Evolutionary conservation across 2,888 invertebrate species (phyloP), one percentile per base, ranked within the genome.

Genomic region (Nomada ruficornis): DNA sequence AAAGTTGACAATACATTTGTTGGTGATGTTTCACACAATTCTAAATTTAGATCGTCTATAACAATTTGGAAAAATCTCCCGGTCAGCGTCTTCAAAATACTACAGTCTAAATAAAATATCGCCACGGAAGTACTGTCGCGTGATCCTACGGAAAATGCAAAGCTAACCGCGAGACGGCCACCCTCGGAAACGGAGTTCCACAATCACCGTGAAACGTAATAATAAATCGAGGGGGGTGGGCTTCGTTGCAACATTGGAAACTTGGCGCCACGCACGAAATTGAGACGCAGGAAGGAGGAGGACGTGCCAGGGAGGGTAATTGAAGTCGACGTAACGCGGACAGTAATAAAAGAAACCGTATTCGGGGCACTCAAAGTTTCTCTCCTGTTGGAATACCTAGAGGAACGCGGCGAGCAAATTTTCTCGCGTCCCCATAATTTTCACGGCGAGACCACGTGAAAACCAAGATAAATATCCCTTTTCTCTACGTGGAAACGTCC

Each of bases 371-470:
- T 69, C 54, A 59, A 65, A 63, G 64, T 65, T 79, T 77, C 69
- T 52, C 47, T 57, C 50, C n/a, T 36, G 26, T 42, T 13, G 74
- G 59, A 79, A 63, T 73, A 83, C 73, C 64, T 62, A 70, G 75
- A 72, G 78, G 75, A 62, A 75, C 74, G 75, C 67, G 75, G 29
- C 54, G 86, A 85, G 81, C 77, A 82, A 86, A 86, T 86, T 85
- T 86, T 72, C 86, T 80, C 82, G 80, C 80, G 76, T 72, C 63
- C 75, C 64, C 76, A 86, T 82, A 84, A 86, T 82, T 86, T 78
- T 64, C 76, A 74, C 55, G 69, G 74, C 44, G 79, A 65, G 65
- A 29, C 74, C 77, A 68, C 68, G 64, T 65, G 80, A 59, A 80
- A 77, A 86, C 77, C 77, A 76, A 84, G 82, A 86, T 86, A 85